Evolutionary conservation across 2,797 vertebrate genomes (phyloP).

Genomic region (Gorsachius magnificus): DNA sequence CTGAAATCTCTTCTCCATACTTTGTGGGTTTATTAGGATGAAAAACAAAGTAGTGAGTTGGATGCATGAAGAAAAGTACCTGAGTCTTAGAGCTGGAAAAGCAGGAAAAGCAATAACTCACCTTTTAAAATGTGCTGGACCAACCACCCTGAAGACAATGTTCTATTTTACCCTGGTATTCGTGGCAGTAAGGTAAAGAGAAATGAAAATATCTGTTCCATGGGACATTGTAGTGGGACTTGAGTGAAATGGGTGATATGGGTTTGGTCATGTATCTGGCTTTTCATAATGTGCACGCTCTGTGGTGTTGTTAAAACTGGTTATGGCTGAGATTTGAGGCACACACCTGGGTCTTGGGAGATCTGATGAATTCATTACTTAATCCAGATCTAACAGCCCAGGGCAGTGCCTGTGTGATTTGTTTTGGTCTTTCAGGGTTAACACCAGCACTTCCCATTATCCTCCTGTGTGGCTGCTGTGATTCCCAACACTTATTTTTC

Average conservation of each 20-base stretch:
- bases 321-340: not conserved
- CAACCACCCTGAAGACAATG: not conserved
- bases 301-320: not conserved
- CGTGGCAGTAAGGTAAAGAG: not conserved
- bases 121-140: not conserved
- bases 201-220: not conserved
- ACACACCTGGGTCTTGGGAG: not conserved
- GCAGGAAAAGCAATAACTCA: not conserved
- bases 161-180: not conserved
- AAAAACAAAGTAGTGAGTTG: not conserved
- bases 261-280: not conserved
- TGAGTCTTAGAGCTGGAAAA: not conserved
- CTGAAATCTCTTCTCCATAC: not conserved
- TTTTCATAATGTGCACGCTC: not conserved
- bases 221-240: not conserved
- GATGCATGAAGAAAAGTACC: not conserved
- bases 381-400: not conserved
- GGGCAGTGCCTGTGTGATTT: not conserved
- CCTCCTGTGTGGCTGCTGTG: not conserved
- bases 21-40: not conserved
- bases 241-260: not conserved
- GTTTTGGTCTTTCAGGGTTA: not conserved
- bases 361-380: not conserved
- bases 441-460: not conserved
- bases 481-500: not conserved